Evolutionary conservation across 2,797 vertebrate species (phyloP).

Genomic region (Mus caroli): DNA sequence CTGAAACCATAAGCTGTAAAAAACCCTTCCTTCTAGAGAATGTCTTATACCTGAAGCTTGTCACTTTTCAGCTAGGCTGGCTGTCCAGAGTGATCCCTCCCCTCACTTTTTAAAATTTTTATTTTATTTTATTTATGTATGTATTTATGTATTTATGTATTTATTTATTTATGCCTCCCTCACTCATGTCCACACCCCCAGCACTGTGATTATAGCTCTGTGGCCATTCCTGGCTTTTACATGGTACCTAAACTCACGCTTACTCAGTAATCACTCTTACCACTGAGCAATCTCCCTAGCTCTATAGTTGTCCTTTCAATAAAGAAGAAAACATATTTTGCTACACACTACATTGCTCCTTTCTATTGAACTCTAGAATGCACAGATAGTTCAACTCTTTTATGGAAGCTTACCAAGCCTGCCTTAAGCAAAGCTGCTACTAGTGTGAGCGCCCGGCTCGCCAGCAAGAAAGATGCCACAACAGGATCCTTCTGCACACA

Average conservation of each 20-base stretch:
- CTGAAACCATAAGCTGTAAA: neutral
- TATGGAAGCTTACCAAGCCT: neutral
- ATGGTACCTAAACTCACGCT: neutral
- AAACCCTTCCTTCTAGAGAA: neutral
- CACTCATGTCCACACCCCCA: neutral
- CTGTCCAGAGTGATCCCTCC: neutral
- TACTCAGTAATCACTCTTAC: neutral
- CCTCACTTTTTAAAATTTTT: neutral
- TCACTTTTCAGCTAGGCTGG: neutral
- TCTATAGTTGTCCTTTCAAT: neutral
- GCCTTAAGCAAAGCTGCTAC: neutral
- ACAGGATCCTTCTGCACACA: no score
- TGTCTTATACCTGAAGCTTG: neutral
- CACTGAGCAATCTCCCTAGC: neutral
- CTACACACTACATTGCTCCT: no score
- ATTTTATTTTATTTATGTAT: no score
- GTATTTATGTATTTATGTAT: no score
- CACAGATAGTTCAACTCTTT: neutral
- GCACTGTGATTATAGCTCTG: neutral
- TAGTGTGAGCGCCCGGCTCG: no score
- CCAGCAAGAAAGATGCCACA: no score
- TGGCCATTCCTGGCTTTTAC: neutral
- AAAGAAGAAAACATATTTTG: neutral
- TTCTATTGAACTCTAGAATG: neutral
- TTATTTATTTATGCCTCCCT: neutral